These are phyloP conservation scores for Rhopalosiphum maidis DNA, from an alignment of 1,140 invertebrate species.

Conservation along the genomic window DNA sequence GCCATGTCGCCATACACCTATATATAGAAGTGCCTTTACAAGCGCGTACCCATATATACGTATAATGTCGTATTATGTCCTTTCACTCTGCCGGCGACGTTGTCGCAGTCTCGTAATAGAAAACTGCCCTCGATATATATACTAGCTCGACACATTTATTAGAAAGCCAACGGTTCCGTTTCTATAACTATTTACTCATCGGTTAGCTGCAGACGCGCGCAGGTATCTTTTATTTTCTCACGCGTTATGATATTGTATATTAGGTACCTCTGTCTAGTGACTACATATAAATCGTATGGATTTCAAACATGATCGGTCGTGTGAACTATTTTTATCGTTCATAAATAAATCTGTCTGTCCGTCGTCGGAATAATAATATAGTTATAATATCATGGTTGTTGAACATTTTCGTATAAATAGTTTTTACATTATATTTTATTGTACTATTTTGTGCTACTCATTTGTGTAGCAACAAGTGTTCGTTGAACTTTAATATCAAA, in stretches of 20 bases:
- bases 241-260: not conserved
- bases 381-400: not conserved
- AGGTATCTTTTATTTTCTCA: not conserved
- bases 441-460: not conserved
- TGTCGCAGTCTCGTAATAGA: not conserved
- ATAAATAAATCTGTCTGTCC: not conserved
- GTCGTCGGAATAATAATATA: not conserved
- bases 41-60: not conserved
- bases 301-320: not conserved
- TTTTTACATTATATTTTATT: not conserved
- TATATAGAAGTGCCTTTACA: not conserved
- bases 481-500: not conserved
- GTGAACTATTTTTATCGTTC: not conserved
- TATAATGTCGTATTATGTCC: not conserved
- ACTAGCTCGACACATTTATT: not conserved
- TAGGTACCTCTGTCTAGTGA: not conserved
- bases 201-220: not conserved
- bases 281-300: not conserved
- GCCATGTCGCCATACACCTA: not conserved
- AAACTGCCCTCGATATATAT: not conserved
- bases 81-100: not conserved
- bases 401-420: not conserved
- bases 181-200: not conserved
- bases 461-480: not conserved
- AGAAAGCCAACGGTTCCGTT: not conserved